Conservation (phyloP, 2,113 vertebrate species). For the Neodontobutis hainanensis region DNA sequence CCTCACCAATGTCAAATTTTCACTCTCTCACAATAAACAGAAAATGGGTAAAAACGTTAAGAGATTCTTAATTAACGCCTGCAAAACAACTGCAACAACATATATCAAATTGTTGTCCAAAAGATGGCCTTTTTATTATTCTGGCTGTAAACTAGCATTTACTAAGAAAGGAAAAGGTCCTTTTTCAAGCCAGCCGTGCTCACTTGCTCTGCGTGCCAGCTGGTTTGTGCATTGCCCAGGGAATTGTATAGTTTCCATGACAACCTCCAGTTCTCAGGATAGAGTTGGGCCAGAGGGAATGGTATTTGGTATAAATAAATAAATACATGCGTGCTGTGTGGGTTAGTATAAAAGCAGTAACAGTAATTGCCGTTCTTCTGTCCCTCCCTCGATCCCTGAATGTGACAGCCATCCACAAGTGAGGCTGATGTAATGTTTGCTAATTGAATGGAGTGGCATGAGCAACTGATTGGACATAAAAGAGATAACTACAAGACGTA, state of each 20-base stretch:
- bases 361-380: neutral
- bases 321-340: conserved; percentile 26
- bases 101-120: no score
- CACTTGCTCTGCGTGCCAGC: conserved; percentile 52
- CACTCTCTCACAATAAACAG: neutral
- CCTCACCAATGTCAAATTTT: no score
- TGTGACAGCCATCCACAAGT: neutral
- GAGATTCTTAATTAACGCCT: no score
- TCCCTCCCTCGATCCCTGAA: neutral
- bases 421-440: neutral
- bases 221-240: conserved; percentile 60
- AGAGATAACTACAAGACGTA: conserved; percentile 13
- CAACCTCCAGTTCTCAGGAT: conserved; percentile 69
- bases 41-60: no score
- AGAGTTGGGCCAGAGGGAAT: conserved; percentile 51
- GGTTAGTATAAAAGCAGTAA: conserved; percentile 2
- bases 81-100: neutral
- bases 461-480: conserved; percentile 41
- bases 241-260: conserved; percentile 75
- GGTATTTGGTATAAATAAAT: conserved; percentile 64
- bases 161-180: conserved; percentile 4
- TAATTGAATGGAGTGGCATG: neutral
- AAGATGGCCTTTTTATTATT: no score
- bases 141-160: neutral
- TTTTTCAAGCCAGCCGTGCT: conserved; percentile 20